These are phyloP conservation scores for Perognathus longimembris DNA, from an alignment of 2,113 vertebrate genomes.

Conservation along the genomic window DNA sequence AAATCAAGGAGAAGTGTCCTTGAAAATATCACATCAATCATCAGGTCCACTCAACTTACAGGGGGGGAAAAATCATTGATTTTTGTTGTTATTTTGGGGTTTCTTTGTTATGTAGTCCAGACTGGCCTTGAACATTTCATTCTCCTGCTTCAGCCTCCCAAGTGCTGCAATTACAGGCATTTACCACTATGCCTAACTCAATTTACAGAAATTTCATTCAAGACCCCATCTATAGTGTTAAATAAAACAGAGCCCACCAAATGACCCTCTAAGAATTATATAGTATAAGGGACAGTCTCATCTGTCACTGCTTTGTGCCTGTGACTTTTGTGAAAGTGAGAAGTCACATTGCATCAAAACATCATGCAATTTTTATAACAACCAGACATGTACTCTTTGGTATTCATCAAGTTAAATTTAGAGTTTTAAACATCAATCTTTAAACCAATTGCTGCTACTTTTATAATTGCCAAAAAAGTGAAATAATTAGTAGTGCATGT, in stretches of 20 bases:
- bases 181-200: not conserved
- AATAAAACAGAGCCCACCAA: not conserved
- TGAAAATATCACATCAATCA: not conserved
- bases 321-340: conserved; percentile 49
- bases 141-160: no score
- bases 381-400: not conserved
- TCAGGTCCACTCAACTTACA: not conserved
- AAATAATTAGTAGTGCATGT: conserved; percentile 83
- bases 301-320: not conserved
- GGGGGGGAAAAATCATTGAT: no score
- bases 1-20: not conserved
- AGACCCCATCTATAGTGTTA: not conserved
- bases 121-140: no score
- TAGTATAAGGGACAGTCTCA: not conserved
- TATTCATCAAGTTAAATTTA: conserved; percentile 54
- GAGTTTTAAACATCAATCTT: conserved; percentile 78
- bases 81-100: no score
- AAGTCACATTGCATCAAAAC: not conserved
- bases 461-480: conserved; percentile 86
- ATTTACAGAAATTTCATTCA: conserved; percentile 2
- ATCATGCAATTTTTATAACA: conserved; percentile 53
- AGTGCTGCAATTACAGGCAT: no score
- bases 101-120: no score
- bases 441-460: conserved; percentile 89
- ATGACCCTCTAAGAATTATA: not conserved